Base-by-base conservation (phyloP, 1,140 invertebrate genomes). In the Trypoxylus dichotomus region DNA sequence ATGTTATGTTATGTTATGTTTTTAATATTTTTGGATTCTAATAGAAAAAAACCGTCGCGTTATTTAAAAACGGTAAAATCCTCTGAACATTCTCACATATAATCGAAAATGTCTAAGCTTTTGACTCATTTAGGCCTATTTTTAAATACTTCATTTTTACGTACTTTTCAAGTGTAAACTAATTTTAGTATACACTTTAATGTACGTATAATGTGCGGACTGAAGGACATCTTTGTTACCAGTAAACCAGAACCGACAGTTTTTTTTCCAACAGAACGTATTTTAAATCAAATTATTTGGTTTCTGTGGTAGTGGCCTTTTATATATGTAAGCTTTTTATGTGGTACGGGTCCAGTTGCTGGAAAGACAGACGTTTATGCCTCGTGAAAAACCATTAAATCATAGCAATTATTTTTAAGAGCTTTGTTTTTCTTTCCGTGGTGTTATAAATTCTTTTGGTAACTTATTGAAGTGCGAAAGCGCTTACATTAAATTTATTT, bases 361-460 rank as follows among this genome's bases (percentile, higher is more conserved):
- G 13, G 24, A 24, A 68, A 68, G 60, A 68, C 60, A 68, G 60
- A 68, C 21, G 60, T 68, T 68, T 68, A 68, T 68, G 19, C 15
- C 60, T 68, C 19, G 60, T 27, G 60, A 68, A 15, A 68, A 68
- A 68, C 60, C 60, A 68, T 68, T 68, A 68, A 68, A 68, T 68
- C 60, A 68, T 68, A 68, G 60, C 27, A 68, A 68, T 68, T 68
- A 68, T 68, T 68, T 68, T 68, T 68, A 68, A 68, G 60, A 68
- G 60, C 60, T 68, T 68, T 68, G 60, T 68, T 68, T 68, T 68
- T 68, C 60, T 68, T 68, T 29, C 60, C 15, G 24, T 68, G 24
- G 60, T 24, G 60, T 68, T 68, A 24, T 68, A 68, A 68, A 68
- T 68, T 68, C 60, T 68, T 68, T 68, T 25, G 60, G 60, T 68